These are phyloP conservation scores for Lycia hirtaria DNA, from an alignment of 2,888 invertebrate species.

Conservation along the genomic window DNA sequence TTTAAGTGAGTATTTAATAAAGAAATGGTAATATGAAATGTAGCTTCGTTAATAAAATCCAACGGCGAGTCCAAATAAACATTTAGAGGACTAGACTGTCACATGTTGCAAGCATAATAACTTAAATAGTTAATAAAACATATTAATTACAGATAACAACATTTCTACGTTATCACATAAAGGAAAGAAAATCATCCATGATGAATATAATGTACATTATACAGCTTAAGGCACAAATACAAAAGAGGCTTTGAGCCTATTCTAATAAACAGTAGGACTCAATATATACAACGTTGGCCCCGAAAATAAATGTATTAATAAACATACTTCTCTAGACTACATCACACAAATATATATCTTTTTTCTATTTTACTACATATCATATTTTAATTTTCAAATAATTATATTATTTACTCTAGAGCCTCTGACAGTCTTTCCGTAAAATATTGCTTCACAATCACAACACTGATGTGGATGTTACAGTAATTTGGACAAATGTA, in stretches of 20 bases:
- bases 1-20: slow-evolving; percentile 59
- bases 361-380: slow-evolving; percentile 41
- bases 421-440: slow-evolving; percentile 76
- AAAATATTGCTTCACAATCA: slow-evolving; percentile 70
- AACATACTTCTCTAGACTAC: slow-evolving; percentile 41
- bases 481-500: slow-evolving; percentile 46
- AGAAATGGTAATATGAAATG: slow-evolving; percentile 30
- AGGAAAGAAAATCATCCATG: slow-evolving; percentile 69
- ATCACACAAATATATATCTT: slow-evolving; percentile 44
- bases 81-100: slow-evolving; percentile 67
- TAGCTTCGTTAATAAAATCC: slow-evolving; percentile 46
- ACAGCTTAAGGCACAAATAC: slow-evolving; percentile 75
- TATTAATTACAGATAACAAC: slow-evolving; percentile 41
- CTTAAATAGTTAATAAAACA: slow-evolving; percentile 52
- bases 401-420: slow-evolving; percentile 62
- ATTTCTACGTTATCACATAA: slow-evolving; percentile 66
- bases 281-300: slow-evolving; percentile 74
- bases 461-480: slow-evolving; percentile 58
- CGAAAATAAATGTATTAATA: slow-evolving; percentile 59
- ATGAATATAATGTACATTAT: slow-evolving; percentile 74
- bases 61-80: slow-evolving; percentile 44
- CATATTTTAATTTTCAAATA: slow-evolving; percentile 41
- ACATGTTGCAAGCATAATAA: slow-evolving; percentile 50
- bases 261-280: slow-evolving; percentile 53
- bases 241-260: slow-evolving; percentile 72